Evolutionary conservation across 2,888 invertebrate species (phyloP).

Genomic region (Euzetes globulus): DNA sequence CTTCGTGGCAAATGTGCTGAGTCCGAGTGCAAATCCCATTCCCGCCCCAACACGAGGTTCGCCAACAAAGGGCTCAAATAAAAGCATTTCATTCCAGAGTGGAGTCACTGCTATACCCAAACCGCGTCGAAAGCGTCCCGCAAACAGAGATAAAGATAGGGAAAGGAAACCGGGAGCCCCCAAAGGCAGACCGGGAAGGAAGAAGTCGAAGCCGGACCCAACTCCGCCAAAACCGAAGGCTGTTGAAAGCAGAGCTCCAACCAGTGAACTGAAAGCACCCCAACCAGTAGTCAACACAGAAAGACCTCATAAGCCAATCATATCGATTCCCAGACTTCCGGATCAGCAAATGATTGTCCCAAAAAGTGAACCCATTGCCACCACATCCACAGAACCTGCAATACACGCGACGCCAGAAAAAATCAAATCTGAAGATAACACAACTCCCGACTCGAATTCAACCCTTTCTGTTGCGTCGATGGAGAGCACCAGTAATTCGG

Average conservation of each 20-base stretch:
- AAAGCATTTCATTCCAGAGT: not conserved
- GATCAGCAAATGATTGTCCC: not conserved
- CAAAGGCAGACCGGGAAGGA: slow-evolving; percentile 1
- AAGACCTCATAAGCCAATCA: not conserved
- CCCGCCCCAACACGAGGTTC: not conserved
- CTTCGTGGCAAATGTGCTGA: slow-evolving; percentile 18
- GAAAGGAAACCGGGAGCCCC: not conserved
- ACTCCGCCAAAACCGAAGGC: not conserved
- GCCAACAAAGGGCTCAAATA: not conserved
- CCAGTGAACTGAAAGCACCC: not conserved
- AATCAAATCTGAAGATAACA: not conserved
- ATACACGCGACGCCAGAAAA: not conserved
- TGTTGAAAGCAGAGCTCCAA: not conserved
- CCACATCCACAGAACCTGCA: not conserved
- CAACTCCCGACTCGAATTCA: not conserved
- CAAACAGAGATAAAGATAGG: not conserved
- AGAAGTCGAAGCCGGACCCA: not conserved
- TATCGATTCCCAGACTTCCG: not conserved
- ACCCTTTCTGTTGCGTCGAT: not conserved
- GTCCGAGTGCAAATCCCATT: not conserved
- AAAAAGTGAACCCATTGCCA: not conserved
- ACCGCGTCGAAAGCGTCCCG: not conserved
- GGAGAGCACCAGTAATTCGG: not conserved
- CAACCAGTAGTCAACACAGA: not conserved
- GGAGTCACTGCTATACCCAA: slow-evolving; percentile 4